phyloP scores from a whole-genome alignment of 53 echinoderm and acorn worm genomes.

The Paracentrotus lividus region DNA sequence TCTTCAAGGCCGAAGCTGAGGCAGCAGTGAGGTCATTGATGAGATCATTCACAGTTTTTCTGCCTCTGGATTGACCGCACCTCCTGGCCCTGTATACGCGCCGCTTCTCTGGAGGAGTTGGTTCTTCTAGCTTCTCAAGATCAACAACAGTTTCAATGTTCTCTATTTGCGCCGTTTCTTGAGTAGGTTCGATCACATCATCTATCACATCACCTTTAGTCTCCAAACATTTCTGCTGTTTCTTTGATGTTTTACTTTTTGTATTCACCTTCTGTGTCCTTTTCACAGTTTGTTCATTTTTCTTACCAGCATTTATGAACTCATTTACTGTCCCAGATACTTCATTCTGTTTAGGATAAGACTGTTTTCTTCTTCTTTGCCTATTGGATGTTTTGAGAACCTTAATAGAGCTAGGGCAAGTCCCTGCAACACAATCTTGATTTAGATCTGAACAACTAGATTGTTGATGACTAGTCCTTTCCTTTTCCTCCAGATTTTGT shows the following conservation, averaged over 20 bases:
- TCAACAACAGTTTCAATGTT: not conserved
- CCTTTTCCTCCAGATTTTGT: not conserved
- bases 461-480: not conserved
- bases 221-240: not conserved
- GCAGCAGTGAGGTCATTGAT: not conserved
- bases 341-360: not conserved
- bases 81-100: not conserved
- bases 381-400: constrained; percentile 1
- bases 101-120: constrained; percentile 3
- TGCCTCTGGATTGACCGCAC: not conserved
- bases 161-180: not conserved
- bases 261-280: not conserved
- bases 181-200: not conserved
- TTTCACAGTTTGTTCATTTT: not conserved
- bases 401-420: not conserved
- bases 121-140: not conserved
- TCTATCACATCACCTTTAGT: not conserved
- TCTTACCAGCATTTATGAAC: not conserved
- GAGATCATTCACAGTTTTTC: not conserved
- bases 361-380: not conserved
- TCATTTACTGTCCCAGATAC: not conserved
- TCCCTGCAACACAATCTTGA: not conserved
- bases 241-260: not conserved
- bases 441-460: not conserved
- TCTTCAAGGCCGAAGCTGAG: constrained; percentile 12